A percentile compares a stretch with the other conserved stretches of the same genome.
phyloP scores from a whole-genome alignment of 2,113 vertebrate genomes.

The Tachysurus vachellii region DNA sequence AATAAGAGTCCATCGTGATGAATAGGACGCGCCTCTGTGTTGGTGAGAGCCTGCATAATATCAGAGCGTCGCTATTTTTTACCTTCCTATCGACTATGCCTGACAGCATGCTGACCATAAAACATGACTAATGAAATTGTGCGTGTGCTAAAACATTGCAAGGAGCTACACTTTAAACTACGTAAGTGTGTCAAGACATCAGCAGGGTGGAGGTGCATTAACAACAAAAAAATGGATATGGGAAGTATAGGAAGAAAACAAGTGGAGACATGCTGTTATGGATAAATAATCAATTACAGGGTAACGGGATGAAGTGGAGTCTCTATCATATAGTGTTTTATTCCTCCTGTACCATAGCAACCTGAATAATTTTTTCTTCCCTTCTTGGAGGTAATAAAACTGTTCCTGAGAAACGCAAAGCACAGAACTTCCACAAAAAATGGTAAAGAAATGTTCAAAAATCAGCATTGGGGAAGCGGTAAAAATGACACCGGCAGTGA shows the following conservation, averaged over 20 bases:
- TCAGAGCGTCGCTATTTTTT: slow-evolving; percentile 24
- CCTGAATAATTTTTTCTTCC: too few species aligned
- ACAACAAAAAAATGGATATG: background rate
- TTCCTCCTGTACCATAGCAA: background rate
- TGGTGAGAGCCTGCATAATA: slow-evolving; percentile 22
- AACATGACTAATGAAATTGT: background rate
- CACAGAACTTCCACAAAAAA: too few species aligned
- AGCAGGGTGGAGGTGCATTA: background rate
- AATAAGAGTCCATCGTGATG: slow-evolving; percentile 42
- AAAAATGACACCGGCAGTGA: too few species aligned
- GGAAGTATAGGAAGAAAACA: background rate
- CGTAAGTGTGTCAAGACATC: background rate
- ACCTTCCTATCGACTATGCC: background rate
- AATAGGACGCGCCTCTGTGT: slow-evolving; percentile 10
- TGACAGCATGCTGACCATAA: background rate
- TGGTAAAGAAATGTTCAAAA: background rate
- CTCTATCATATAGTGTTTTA: background rate
- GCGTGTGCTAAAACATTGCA: background rate
- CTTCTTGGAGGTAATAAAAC: too few species aligned
- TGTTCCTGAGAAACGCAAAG: too few species aligned
- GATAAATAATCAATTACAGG: background rate
- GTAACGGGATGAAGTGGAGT: background rate
- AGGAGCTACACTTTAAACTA: background rate
- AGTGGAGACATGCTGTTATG: background rate
- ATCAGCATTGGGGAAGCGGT: too few species aligned